Conservation (phyloP, 2,797 vertebrate genomes). For the Pampus argenteus region DNA sequence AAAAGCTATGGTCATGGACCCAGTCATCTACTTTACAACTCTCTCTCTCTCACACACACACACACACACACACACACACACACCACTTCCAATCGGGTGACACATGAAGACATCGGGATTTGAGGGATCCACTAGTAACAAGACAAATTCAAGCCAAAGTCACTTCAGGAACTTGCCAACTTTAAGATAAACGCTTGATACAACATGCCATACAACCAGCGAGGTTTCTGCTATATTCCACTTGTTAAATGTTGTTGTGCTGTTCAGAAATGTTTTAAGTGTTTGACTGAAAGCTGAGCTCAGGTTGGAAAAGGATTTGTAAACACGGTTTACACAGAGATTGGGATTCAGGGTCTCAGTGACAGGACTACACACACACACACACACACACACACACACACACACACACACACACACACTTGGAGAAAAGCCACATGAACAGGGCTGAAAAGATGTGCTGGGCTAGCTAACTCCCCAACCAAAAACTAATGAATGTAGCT, state of each 20-base stretch:
- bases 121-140: not conserved
- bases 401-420: not conserved
- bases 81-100: not conserved
- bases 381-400: too few species aligned
- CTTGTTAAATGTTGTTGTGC: not conserved
- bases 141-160: too few species aligned
- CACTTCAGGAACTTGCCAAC: too few species aligned
- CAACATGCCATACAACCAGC: too few species aligned
- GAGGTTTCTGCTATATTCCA: not conserved
- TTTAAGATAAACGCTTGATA: too few species aligned
- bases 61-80: not conserved
- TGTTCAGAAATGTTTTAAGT: not conserved
- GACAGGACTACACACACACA: not conserved
- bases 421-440: not conserved
- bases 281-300: not conserved
- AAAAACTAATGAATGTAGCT: not conserved
- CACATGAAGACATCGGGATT: not conserved
- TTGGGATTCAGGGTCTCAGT: too few species aligned
- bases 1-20: not conserved
- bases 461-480: not conserved
- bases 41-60: not conserved
- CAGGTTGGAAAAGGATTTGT: not conserved
- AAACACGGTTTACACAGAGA: not conserved
- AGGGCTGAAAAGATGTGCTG: conserved; percentile 1
- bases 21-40: not conserved